Evolutionary conservation across 2,888 invertebrate species (phyloP), one percentile per base, ranked within the genome.

Genomic region (Drosophila tanythrix): DNA sequence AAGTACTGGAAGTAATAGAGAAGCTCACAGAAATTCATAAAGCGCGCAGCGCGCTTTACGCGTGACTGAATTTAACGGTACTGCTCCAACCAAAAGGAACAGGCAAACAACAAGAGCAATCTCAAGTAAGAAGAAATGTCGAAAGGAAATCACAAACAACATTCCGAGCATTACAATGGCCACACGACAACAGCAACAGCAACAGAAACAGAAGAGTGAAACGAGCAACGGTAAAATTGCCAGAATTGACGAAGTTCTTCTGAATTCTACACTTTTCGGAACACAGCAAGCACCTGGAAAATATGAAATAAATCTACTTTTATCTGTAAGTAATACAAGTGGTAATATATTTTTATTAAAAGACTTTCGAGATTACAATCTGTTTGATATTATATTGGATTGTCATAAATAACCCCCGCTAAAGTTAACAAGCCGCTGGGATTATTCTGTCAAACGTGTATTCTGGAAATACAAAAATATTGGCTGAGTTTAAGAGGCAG

Each of bases 91-190:
- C 61, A 58, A 67, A 69, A 57, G 46, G 36, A 68, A 51, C 46
- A 79, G 48, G 46, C 46, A 66, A 53, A 56, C 46, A 63, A 66
- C 57, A 61, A 63, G 48, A 61, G 43, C 56, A 75, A 63, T 68
- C 33, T 62, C 46, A 55, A 57, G 55, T 68, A 73, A 43, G 38
- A 40, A 57, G 29, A 65, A 79, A 68, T 43, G 53, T 50, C 51
- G 27, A 31, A 70, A 63, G 62, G 74, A 85, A 85, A 85, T 85
- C 88, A 85, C 79, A 85, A 85, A 79, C 85, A 85, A 76, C 81
- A 85, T 85, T 88, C 85, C 81, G n/a, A 57, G 52, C 74, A 77
- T 79, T 69, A 65, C 82, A 70, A 82, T 67, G 71, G 64, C 56
- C 59, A 66, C 51, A 57, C 69, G 57, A 68, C 76, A 67, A 38